A percentile compares a stretch with the other conserved stretches of the same genome.
These are phyloP conservation scores for Formica exsecta DNA, from an alignment of 1,140 invertebrate genomes.

Conservation along the genomic window DNA sequence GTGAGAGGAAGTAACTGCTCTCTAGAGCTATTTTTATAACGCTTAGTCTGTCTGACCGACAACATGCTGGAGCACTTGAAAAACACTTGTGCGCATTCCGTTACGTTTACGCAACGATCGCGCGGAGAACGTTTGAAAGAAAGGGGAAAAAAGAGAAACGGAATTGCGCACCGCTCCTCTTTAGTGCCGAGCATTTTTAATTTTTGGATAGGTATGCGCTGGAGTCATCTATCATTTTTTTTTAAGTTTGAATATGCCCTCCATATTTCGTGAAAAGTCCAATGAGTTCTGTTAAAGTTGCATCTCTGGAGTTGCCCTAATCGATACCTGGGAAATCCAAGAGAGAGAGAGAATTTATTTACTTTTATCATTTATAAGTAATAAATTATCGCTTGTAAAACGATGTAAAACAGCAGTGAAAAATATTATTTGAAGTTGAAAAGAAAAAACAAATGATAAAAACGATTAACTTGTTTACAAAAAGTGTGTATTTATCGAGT, in stretches of 20 bases:
- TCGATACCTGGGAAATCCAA: not conserved
- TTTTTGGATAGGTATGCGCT: slow-evolving; percentile 56
- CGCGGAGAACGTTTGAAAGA: slow-evolving; percentile 72
- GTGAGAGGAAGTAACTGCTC: slow-evolving; percentile 78
- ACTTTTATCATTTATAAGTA: not conserved
- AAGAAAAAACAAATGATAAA: not conserved
- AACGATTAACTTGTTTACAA: slow-evolving; percentile 42
- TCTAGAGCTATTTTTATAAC: slow-evolving; percentile 86
- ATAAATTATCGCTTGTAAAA: slow-evolving; percentile 21
- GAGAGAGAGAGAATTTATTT: not conserved
- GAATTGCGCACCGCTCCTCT: slow-evolving; percentile 46
- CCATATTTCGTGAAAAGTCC: not conserved
- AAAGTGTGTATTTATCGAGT: not conserved
- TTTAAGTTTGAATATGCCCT: not conserved
- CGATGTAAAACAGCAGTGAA: not conserved
- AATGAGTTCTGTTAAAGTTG: not conserved
- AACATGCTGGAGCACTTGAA: slow-evolving; percentile 86
- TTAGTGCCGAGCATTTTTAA: slow-evolving; percentile 62
- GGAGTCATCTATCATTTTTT: slow-evolving; percentile 14
- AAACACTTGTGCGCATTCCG: slow-evolving; percentile 86
- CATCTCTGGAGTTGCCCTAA: not conserved
- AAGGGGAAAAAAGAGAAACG: slow-evolving; percentile 64
- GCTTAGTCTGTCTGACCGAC: slow-evolving; percentile 83
- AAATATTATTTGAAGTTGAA: not conserved
- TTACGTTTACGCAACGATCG: slow-evolving; percentile 83